Evolutionary conservation across 2,888 invertebrate species (phyloP).

Genomic region (Chrysodeixis includens): DNA sequence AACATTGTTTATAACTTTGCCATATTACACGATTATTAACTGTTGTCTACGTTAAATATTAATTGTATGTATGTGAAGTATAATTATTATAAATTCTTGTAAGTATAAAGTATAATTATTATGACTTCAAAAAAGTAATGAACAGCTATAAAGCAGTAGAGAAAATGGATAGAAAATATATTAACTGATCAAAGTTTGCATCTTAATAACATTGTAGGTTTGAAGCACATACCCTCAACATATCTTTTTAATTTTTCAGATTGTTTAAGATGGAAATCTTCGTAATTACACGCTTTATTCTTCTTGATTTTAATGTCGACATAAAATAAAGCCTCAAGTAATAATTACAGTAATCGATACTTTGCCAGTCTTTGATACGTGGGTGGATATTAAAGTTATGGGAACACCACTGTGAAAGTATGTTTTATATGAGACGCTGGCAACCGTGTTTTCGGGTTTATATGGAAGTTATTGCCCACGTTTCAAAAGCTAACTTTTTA

Average conservation of each 20-base stretch:
- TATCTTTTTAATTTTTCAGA: slow-evolving; percentile 50
- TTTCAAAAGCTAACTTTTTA: too few relatives aligned
- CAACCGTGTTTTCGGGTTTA: too few relatives aligned
- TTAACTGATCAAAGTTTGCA: neutral
- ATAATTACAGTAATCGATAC: neutral
- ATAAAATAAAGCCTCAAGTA: slow-evolving; percentile 8
- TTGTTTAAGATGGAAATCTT: slow-evolving; percentile 42
- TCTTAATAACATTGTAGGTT: slow-evolving; percentile 9
- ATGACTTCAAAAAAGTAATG: too few relatives aligned
- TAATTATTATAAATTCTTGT: slow-evolving; percentile 30
- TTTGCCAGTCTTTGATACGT: neutral
- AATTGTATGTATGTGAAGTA: slow-evolving; percentile 18
- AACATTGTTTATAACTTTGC: slow-evolving; percentile 53
- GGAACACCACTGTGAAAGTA: too few relatives aligned
- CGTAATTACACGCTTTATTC: slow-evolving; percentile 13
- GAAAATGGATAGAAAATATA: slow-evolving; percentile 10
- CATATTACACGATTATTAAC: slow-evolving; percentile 52
- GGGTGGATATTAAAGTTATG: too few relatives aligned
- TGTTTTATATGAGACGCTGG: too few relatives aligned
- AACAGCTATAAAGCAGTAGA: too few relatives aligned
- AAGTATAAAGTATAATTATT: slow-evolving; percentile 10
- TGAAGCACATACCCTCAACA: slow-evolving; percentile 33
- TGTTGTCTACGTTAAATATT: slow-evolving; percentile 30
- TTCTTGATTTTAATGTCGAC: neutral
- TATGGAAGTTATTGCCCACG: too few relatives aligned